Evolutionary conservation across 2,113 vertebrate species (phyloP), one percentile per base, ranked within the genome.

Genomic region (Albula goreensis): DNA sequence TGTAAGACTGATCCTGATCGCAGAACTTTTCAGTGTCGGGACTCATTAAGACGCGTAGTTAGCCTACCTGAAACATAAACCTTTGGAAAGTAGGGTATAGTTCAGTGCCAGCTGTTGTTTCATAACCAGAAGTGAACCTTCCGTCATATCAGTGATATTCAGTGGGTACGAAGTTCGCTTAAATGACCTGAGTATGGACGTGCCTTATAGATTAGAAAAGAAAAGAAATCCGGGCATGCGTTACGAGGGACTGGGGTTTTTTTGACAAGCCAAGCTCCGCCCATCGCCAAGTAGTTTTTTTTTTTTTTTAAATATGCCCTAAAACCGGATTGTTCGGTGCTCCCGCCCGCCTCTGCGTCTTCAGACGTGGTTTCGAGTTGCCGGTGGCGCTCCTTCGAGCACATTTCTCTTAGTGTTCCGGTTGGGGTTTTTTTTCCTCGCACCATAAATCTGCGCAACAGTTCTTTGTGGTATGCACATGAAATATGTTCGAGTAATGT

Each of bases 241-340:
- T n/a, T 74, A 74, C 70, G 70, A 31, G 70, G 70, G 25, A 74
- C 70, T 8, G 22, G 70, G n/a, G n/a, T 9, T 31, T 74, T 31
- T 31, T 74, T 74, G 5, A 25, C 60, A 15, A 74, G 70, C 8
- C 70, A 17, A 31, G 9, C 70, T 74, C 70, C 70, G 70, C 70
- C 70, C 70, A 7, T 74, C 5, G 53, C 53, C 53, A 11, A 25
- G 70, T 74, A 7, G 6, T 6, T 56, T 6, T 56, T 56, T 56
- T 41, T 41, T 41, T 41, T 41, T 41, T 41, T 41, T 66, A 74
- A 74, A 74, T 22, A 10, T 74, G 70, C n/a, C 8, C 70, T 74
- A 74, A 74, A 74, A 74, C 70, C 70, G 70, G 70, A 74, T 74
- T 74, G 70, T 9, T 74, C 2, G n/a, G 70, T 74, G n/a, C 70